phyloP scores from a whole-genome alignment of 2,797 vertebrate species.

The Dromococcyx pavoninus region DNA sequence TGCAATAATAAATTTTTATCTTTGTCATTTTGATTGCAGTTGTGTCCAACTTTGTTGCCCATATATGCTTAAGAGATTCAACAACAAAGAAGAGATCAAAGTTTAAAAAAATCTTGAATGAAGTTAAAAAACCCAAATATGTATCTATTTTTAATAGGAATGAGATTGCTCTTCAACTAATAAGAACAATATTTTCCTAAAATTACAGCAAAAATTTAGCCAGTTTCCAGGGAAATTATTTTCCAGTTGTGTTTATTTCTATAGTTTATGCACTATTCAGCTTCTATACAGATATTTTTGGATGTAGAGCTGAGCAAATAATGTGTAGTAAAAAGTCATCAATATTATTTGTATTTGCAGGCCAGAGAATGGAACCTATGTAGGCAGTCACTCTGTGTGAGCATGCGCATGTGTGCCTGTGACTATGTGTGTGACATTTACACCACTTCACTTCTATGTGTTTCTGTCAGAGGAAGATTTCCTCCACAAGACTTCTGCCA shows the following conservation, averaged over 20 bases:
- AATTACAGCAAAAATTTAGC: not conserved
- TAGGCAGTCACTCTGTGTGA: not conserved
- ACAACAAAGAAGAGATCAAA: not conserved
- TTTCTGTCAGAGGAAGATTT: not conserved
- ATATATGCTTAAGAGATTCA: not conserved
- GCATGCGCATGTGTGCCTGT: fast-evolving
- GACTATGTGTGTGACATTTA: fast-evolving
- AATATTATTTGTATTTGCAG: not conserved
- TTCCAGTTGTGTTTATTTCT: not conserved
- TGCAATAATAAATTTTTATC: not conserved
- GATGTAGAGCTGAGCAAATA: not conserved
- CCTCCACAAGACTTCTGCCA: not conserved
- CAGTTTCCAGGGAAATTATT: not conserved
- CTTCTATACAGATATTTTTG: not conserved
- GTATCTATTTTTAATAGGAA: not conserved
- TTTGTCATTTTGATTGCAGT: not conserved
- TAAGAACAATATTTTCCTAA: not conserved
- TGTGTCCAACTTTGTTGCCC: not conserved
- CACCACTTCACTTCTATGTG: fast-evolving
- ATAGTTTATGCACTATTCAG: not conserved
- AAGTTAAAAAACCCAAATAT: not conserved
- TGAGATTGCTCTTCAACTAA: not conserved
- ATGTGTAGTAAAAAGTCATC: not conserved
- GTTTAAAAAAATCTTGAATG: not conserved
- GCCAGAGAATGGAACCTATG: not conserved